These are phyloP conservation scores for Peromyscus melanophrys DNA, from an alignment of 2,797 vertebrate species.

Conservation along the genomic window DNA sequence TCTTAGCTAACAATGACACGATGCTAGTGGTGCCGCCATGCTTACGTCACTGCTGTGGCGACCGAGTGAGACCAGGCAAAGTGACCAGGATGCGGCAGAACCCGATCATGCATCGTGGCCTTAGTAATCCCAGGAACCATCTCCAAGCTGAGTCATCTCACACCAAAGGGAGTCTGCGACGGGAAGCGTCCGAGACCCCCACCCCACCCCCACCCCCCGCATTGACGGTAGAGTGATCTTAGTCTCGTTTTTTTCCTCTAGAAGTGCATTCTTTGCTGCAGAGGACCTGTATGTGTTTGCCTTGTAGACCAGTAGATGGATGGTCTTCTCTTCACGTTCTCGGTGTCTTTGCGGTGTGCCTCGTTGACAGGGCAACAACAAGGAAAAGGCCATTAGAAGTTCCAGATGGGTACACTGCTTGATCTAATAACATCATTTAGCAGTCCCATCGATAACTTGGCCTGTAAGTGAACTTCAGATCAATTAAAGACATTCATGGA, in stretches of 20 bases:
- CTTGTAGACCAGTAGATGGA: not conserved
- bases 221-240: not conserved
- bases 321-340: not conserved
- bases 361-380: not conserved
- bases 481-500: not conserved
- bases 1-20: not conserved
- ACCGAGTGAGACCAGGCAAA: fast-evolving
- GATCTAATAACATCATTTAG: not conserved
- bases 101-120: fast-evolving
- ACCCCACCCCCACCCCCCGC: too few species aligned
- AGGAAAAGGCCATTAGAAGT: not conserved
- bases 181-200: not conserved
- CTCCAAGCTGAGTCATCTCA: not conserved
- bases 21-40: fast-evolving
- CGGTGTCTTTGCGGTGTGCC: fast-evolving
- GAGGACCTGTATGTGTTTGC: not conserved
- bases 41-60: fast-evolving
- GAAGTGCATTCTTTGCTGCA: not conserved
- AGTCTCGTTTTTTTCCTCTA: not conserved
- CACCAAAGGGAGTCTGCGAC: fast-evolving
- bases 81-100: fast-evolving
- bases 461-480: not conserved
- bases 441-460: not conserved
- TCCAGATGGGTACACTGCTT: not conserved
- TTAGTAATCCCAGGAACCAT: fast-evolving